phyloP scores from a whole-genome alignment of 2,113 vertebrate species.

The Amphiprion ocellaris region DNA sequence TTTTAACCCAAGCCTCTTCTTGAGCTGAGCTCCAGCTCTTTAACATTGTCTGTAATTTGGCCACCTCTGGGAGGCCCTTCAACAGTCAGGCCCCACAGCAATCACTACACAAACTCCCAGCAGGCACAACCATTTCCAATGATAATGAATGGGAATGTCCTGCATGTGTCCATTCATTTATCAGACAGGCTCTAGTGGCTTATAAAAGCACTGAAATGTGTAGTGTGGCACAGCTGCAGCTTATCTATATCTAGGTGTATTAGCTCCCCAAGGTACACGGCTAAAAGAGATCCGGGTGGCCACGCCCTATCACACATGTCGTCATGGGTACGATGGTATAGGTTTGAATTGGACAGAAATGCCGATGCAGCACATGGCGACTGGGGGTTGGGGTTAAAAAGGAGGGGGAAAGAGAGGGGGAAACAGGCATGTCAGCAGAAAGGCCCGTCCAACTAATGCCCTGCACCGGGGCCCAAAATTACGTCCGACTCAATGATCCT shows the following conservation, averaged over 20 bases:
- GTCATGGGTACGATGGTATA: slow-evolving; percentile 76
- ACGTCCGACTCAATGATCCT: slow-evolving; percentile 92
- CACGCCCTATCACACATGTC: slow-evolving; percentile 79
- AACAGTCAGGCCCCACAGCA: slow-evolving; percentile 57
- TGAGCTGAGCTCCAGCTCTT: slow-evolving; percentile 55
- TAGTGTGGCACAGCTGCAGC: slow-evolving; percentile 27
- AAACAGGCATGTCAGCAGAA: slow-evolving; percentile 91
- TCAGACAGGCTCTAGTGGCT: slow-evolving; percentile 59
- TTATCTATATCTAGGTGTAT: slow-evolving; percentile 59
- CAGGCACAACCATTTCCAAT: slow-evolving; percentile 70
- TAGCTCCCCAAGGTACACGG: slow-evolving; percentile 54
- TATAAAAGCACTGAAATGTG: slow-evolving; percentile 57
- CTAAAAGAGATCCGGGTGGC: slow-evolving; percentile 60
- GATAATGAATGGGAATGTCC: slow-evolving; percentile 80
- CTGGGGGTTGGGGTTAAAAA: slow-evolving; percentile 65
- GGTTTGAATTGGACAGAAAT: slow-evolving; percentile 76
- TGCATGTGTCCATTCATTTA: slow-evolving; percentile 72
- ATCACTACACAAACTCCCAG: slow-evolving; percentile 70
- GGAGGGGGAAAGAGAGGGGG: slow-evolving; percentile 35
- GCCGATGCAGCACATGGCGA: slow-evolving; percentile 79
- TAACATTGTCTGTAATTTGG: slow-evolving; percentile 56
- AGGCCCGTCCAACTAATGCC: slow-evolving; percentile 88
- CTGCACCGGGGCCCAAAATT: slow-evolving; percentile 90
- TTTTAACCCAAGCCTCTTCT: slow-evolving; percentile 53
- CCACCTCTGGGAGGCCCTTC: slow-evolving; percentile 62